Conservation (phyloP, 2,113 vertebrate species). For the Talpa occidentalis region DNA sequence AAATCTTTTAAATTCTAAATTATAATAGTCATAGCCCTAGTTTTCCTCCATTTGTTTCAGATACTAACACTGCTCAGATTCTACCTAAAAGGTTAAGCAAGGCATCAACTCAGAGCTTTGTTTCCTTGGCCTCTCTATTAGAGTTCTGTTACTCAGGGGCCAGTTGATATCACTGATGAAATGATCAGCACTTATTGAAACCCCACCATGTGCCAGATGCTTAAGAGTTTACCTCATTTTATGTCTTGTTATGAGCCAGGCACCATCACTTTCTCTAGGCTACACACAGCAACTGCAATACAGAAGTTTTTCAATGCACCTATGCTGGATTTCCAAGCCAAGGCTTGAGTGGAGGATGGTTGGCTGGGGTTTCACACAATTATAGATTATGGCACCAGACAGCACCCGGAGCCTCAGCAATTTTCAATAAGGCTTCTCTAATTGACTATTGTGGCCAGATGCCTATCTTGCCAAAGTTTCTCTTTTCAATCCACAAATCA, state of each 20-base stretch:
- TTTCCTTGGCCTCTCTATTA: neutral
- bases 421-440: neutral
- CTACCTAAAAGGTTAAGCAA: neutral
- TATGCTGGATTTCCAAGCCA: neutral
- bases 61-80: neutral
- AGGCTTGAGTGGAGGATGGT: neutral
- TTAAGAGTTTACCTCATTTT: neutral
- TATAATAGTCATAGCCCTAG: neutral
- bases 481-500: constrained; percentile 14
- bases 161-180: neutral
- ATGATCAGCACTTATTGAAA: neutral
- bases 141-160: neutral
- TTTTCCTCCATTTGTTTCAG: neutral
- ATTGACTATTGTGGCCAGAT: constrained; percentile 52
- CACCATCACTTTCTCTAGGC: neutral
- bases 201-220: neutral
- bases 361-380: neutral
- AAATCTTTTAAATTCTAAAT: neutral
- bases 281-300: neutral
- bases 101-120: neutral
- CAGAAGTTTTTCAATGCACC: neutral
- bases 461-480: constrained; percentile 38
- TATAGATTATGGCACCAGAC: neutral
- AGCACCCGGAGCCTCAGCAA: neutral
- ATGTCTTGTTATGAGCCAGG: fast-evolving